Conservation (phyloP, 2,797 vertebrate species). For the Sphenopsis melanotis region DNA sequence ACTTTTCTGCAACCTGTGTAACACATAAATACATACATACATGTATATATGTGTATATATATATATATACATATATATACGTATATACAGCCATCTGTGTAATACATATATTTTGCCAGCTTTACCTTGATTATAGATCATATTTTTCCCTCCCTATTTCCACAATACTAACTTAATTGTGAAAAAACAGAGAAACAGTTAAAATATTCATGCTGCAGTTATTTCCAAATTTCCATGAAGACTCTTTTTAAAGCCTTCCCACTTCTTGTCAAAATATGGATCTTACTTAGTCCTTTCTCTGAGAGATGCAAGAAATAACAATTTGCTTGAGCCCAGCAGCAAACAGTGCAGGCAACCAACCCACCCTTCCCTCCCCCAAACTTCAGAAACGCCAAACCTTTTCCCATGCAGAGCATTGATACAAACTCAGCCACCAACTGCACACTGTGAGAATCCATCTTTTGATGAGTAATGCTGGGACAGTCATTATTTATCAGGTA, state of each 20-base stretch:
- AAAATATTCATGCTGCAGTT: background rate
- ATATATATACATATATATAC: background rate
- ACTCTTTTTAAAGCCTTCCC: background rate
- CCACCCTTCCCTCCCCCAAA: background rate
- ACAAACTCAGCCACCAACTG: background rate
- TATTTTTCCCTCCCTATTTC: background rate
- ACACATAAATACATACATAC: background rate
- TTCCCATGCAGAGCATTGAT: background rate
- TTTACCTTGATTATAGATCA: background rate
- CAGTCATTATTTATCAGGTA: background rate
- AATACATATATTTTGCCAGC: background rate
- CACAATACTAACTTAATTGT: background rate
- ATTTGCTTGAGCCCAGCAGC: background rate
- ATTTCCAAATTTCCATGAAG: background rate
- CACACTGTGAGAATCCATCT: background rate
- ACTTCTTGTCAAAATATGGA: background rate
- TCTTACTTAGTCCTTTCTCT: background rate
- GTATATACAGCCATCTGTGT: background rate
- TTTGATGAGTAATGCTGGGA: background rate
- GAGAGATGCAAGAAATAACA: background rate
- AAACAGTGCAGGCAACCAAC: background rate
- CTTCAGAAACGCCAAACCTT: background rate
- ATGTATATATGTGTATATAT: background rate
- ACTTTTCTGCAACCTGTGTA: background rate
- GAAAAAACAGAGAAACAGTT: background rate